A percentile compares a stretch with the other conserved stretches of the same genome.
Evolutionary conservation across 2,113 vertebrate genomes (phyloP).

Genomic region (Cairina moschata): DNA sequence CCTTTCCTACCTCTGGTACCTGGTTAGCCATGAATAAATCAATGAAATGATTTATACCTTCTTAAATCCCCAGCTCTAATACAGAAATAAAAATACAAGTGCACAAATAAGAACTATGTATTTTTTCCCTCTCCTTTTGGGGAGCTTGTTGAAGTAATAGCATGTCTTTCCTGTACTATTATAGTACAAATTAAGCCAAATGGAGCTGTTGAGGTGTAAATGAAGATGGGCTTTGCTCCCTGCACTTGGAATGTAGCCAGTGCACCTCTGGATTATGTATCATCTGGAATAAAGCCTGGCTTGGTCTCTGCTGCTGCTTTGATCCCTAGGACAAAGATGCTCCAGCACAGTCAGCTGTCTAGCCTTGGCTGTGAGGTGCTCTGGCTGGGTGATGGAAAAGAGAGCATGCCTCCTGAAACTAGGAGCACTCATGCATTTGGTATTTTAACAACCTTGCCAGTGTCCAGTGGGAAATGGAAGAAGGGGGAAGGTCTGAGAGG

Average conservation of each 20-base stretch:
- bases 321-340: neutral
- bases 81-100: neutral
- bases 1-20: neutral
- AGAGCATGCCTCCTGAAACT: neutral
- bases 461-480: neutral
- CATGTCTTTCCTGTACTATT: neutral
- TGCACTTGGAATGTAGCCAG: neutral
- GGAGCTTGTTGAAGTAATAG: neutral
- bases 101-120: neutral
- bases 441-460: neutral
- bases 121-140: neutral
- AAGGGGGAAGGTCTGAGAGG: neutral
- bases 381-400: fast-evolving
- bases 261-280: neutral
- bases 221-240: neutral
- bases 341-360: fast-evolving
- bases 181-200: neutral
- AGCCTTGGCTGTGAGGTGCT: neutral
- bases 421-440: neutral
- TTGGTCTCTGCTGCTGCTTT: neutral
- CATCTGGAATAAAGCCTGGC: neutral
- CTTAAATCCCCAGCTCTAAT: neutral
- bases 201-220: neutral
- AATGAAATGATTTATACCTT: neutral
- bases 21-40: neutral